Evolutionary conservation across 2,113 vertebrate genomes (phyloP).

Genomic region (Ailurus styani): DNA sequence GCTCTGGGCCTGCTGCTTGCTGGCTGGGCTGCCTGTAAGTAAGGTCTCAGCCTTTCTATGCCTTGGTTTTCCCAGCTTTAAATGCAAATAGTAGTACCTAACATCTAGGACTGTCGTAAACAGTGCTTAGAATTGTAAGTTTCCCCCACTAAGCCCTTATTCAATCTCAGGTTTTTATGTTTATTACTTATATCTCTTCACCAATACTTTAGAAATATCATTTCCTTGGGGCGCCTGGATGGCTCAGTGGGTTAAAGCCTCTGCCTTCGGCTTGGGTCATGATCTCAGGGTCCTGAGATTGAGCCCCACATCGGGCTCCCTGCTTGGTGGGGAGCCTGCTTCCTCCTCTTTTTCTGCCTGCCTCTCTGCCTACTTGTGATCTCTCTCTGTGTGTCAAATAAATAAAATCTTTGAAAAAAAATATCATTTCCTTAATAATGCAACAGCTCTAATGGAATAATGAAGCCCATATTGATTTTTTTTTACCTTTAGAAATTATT

Average conservation of each 20-base stretch:
- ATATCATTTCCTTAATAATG: background rate
- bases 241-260: too few species aligned
- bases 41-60: background rate
- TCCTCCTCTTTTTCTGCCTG: too few species aligned
- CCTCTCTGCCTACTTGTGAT: too few species aligned
- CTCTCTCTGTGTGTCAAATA: too few species aligned
- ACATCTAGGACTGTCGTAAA: rapidly evolving
- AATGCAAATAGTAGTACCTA: background rate
- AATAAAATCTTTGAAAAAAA: too few species aligned
- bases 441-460: background rate
- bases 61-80: background rate
- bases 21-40: background rate
- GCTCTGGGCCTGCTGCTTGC: background rate
- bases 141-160: background rate
- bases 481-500: background rate
- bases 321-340: too few species aligned
- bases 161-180: background rate
- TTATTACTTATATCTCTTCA: background rate
- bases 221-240: too few species aligned
- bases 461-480: background rate
- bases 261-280: too few species aligned
- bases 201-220: background rate
- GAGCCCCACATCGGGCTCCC: too few species aligned
- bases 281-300: too few species aligned
- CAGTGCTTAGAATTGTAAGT: background rate